A percentile compares a stretch with the other conserved stretches of the same genome.
phyloP scores from a whole-genome alignment of 2,113 vertebrate species.

The Piliocolobus tephrosceles region DNA sequence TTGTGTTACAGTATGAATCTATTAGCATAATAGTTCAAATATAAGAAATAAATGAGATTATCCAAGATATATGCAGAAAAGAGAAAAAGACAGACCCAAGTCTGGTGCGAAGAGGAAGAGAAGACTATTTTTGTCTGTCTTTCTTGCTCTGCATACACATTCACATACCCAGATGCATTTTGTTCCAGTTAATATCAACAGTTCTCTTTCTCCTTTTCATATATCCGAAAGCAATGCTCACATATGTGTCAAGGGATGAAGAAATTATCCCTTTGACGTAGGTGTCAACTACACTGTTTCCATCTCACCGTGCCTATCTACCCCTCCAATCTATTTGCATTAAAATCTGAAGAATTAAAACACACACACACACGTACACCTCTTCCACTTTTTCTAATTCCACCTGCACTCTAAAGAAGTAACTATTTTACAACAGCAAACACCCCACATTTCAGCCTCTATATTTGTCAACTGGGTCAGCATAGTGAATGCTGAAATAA shows the following conservation, averaged over 20 bases:
- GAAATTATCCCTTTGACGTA: not conserved
- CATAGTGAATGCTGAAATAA: not conserved
- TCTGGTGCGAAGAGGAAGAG: not conserved
- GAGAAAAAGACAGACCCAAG: not conserved
- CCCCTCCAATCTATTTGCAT: not conserved
- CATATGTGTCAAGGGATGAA: not conserved
- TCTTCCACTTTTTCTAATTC: not conserved
- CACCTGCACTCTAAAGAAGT: not conserved
- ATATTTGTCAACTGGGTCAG: not conserved
- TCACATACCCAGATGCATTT: not conserved
- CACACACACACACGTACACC: not conserved
- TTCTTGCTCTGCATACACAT: not conserved
- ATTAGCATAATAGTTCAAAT: not conserved
- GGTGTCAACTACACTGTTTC: not conserved
- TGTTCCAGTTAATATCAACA: not conserved
- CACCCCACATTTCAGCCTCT: not conserved
- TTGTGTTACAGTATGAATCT: not conserved
- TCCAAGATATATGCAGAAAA: constrained; percentile 4
- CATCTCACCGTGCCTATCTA: not conserved
- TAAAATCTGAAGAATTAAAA: constrained; percentile 22
- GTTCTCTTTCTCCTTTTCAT: not conserved
- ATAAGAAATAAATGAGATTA: not conserved
- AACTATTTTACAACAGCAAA: not conserved
- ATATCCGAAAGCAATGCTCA: not conserved
- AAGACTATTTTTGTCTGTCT: not conserved